Evolutionary conservation across 1,140 invertebrate genomes (phyloP), one percentile per base, ranked within the genome.

Genomic region (Drosophila setifemur): DNA sequence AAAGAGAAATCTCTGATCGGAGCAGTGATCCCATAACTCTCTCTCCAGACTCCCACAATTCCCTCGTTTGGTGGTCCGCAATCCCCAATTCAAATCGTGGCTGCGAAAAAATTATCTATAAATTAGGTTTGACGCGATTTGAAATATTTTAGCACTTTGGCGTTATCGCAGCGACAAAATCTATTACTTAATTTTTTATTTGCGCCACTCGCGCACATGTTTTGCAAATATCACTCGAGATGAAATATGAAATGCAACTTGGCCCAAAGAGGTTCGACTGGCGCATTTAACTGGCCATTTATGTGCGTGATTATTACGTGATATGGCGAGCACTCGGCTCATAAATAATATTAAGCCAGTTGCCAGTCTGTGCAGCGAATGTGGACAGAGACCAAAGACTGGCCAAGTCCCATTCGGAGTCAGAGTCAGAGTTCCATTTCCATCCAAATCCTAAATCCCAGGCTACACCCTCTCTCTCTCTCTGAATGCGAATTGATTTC

Each of bases 101-200:
- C 2, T 11, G 16, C 4, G 0, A 40, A 37, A 61, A 64, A 49
- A 63, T 53, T 66, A 64, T 63, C 76, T 57, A 86, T 86, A 87
- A 86, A 86, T 86, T 81, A 67, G 39, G 49, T 70, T 73, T 73
- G 81, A 86, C 76, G 68, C 82, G 69, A 81, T 86, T 86, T 69
- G 64, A 86, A 87, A 86, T 86, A 86, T 86, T 86, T 86, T 86
- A 86, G 81, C 81, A 86, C 81, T 86, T 87, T 86, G 86, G 50
- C 74, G 68, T 73, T 86, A 86, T 86, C 82, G 63, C 72, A 28
- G 72, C 76, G 72, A 86, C 81, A 86, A 87, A 86, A 86, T 86
- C 81, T 86, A 86, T 86, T 86, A 86, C 81, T 86, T 86, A 86
- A 86, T 86, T 86, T 85, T 85, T 86, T 85, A 73, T 83, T 74